These are phyloP conservation scores for Dissostichus mawsoni DNA, from an alignment of 2,113 vertebrate species.

Conservation along the genomic window DNA sequence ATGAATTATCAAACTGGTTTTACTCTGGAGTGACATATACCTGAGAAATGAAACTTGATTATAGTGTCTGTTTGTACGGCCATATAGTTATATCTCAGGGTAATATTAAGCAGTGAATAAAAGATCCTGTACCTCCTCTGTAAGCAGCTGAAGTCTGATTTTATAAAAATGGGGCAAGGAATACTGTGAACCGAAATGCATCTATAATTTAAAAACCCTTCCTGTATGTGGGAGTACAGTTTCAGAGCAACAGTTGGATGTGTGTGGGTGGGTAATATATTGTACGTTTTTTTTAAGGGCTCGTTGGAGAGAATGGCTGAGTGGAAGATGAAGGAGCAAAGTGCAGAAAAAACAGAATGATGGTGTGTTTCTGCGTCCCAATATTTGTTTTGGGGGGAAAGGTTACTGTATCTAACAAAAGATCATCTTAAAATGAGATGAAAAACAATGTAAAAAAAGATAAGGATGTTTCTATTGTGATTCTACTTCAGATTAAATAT, in stretches of 20 bases:
- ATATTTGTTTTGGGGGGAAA: background rate
- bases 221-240: slow-evolving; percentile 55
- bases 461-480: background rate
- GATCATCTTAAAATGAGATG: slow-evolving; percentile 16
- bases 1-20: background rate
- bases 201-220: slow-evolving; percentile 68
- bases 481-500: slow-evolving; percentile 14
- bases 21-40: background rate
- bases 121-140: slow-evolving; percentile 14
- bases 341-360: slow-evolving; percentile 31
- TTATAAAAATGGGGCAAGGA: slow-evolving; percentile 47
- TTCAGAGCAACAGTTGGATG: slow-evolving; percentile 55
- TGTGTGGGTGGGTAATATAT: slow-evolving; percentile 58
- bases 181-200: slow-evolving; percentile 54
- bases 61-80: background rate
- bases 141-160: slow-evolving; percentile 18
- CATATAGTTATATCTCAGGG: background rate
- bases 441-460: slow-evolving; percentile 22
- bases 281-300: slow-evolving; percentile 45
- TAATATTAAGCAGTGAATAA: slow-evolving; percentile 9
- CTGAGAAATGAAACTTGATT: slow-evolving; percentile 10
- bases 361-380: slow-evolving; percentile 19
- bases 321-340: slow-evolving; percentile 34
- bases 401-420: slow-evolving; percentile 30
- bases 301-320: slow-evolving; percentile 27